phyloP scores from a whole-genome alignment of 2,797 vertebrate genomes.

The Neopelma chrysocephalum region DNA sequence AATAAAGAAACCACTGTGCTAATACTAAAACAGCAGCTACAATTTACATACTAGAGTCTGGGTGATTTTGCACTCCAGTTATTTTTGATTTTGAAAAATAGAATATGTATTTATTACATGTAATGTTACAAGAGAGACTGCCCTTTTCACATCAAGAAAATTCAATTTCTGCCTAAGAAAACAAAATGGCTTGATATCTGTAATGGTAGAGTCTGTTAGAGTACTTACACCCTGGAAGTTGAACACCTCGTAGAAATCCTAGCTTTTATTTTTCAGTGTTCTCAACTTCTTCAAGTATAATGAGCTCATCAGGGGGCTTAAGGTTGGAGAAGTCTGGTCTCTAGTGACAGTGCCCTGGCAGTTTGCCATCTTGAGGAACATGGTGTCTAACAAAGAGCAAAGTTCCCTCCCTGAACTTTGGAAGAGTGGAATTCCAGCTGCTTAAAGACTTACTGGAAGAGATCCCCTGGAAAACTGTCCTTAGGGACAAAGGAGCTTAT shows the following conservation, averaged over 20 bases:
- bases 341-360: not conserved
- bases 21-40: not conserved
- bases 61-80: not conserved
- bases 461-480: not conserved
- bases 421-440: not conserved
- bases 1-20: not conserved
- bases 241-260: not conserved
- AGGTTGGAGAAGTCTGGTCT: not conserved
- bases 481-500: not conserved
- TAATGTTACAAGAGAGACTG: not conserved
- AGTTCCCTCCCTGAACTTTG: not conserved
- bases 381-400: not conserved
- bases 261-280: not conserved
- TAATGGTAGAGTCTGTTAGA: not conserved
- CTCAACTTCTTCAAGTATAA: not conserved
- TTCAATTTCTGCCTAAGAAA: not conserved
- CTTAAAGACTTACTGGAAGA: not conserved
- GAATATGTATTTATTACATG: not conserved
- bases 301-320: not conserved
- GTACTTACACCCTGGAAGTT: not conserved
- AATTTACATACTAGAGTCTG: not conserved
- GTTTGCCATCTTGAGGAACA: rapidly evolving
- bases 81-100: not conserved
- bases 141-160: not conserved
- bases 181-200: not conserved